Base-by-base conservation (phyloP, 2,113 vertebrate genomes). In the Indicator indicator region DNA sequence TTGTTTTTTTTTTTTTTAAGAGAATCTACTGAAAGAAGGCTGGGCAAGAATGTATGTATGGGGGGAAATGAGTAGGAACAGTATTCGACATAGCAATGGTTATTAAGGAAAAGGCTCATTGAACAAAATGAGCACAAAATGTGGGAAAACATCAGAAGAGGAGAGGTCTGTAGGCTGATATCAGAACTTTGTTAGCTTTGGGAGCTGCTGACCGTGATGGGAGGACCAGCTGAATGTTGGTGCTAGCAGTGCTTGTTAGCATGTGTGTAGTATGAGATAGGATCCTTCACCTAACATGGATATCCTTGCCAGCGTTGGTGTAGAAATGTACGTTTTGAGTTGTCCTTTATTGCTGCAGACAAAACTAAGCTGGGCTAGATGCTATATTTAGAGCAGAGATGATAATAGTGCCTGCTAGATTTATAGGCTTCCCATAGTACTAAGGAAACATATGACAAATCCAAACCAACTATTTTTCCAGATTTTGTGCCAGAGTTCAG, bases 401-500 rank as follows among this genome's bases (percentile, higher is more conserved):
- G 26, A 83, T 93, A 88, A 81, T 54, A 74, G 38, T 32, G 16
- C 72, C 33, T 55, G 38, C 62, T 90, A 14, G 74, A 63, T 83
- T 84, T 92, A 40, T 33, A 75, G 88, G 44, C 62, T 94, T 94
- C 80, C 90, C 70, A 44, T 38, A 86, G 73, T 68, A 21, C 48
- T 62, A 56, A 70, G 65, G 86, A 90, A 93, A 86, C n/a, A 32
- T 13, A 36, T 0, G 3, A 83, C 54, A 91, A 88, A 90, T 54
- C 54, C 48, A 64, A 88, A 73, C 62, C 90, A 93, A 78, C 27
- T 67, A 1, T 87, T 96, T 92, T 93, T 89, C 74, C 77, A 79
- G 58, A 50, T 87, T 93, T 90, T 69, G 63, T 90, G 90, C 93
- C 91, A 93, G 92, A 92, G 67, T 40, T 90, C 32, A 75, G 70